phyloP scores from a whole-genome alignment of 30 jellyfish, hydroid and myxozoan genomes.

The Phacellophora camtschatica region DNA sequence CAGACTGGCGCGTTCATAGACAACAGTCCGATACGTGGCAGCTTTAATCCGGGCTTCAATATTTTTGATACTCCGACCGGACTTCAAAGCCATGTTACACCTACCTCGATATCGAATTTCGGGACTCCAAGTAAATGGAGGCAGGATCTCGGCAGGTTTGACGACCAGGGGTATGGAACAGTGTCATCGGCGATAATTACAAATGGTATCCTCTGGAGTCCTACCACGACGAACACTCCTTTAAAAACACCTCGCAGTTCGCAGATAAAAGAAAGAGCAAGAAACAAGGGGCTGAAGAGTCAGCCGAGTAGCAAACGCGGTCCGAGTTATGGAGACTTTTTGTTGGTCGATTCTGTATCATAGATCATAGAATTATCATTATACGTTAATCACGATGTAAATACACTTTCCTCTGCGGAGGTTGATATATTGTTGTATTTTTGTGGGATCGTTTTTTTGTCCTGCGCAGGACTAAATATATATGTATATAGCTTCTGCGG shows the following conservation, averaged over 20 bases:
- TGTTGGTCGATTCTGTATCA: slow-evolving; percentile 67
- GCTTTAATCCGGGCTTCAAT: slow-evolving; percentile 66
- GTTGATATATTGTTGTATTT: no score
- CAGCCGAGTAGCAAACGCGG: slow-evolving; percentile 63
- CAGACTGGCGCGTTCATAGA: slow-evolving; percentile 65
- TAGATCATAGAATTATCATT: neutral
- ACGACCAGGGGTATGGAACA: slow-evolving; percentile 5
- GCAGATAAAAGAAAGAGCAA: slow-evolving; percentile 7
- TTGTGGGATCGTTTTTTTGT: no score
- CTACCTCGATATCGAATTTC: neutral
- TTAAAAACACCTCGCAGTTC: neutral
- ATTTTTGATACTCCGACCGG: slow-evolving; percentile 42
- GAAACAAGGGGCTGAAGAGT: neutral
- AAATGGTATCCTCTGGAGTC: slow-evolving; percentile 25
- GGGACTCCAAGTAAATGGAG: slow-evolving; percentile 56
- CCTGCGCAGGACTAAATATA: no score
- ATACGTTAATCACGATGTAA: no score
- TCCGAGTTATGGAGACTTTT: slow-evolving; percentile 71
- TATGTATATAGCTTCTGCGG: no score
- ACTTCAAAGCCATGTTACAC: slow-evolving; percentile 16
- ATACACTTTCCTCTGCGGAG: no score
- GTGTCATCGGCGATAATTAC: neutral
- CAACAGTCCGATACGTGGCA: slow-evolving; percentile 89
- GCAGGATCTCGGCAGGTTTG: slow-evolving; percentile 24
- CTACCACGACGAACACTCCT: neutral